Conservation (phyloP, 2,888 invertebrate genomes). For the Onthophagus sagittarius region DNA sequence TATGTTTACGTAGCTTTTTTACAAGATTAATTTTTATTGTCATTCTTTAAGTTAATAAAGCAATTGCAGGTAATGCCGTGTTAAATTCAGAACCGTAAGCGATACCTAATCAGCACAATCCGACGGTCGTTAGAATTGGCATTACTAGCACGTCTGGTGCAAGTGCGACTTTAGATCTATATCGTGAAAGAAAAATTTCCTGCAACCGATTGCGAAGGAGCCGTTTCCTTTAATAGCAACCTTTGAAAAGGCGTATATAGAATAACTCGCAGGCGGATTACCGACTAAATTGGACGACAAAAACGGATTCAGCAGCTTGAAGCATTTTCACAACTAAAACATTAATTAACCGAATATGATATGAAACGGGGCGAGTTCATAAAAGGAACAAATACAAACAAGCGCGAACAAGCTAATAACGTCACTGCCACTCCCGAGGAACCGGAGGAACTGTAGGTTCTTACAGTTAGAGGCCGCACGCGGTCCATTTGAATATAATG, state of each 20-base stretch:
- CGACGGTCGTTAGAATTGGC: neutral
- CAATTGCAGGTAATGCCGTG: neutral
- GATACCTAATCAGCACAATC: neutral
- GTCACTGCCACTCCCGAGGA: neutral
- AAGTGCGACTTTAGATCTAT: neutral
- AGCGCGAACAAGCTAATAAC: neutral
- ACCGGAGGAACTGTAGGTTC: neutral
- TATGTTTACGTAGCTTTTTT: neutral
- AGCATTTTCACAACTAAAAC: neutral
- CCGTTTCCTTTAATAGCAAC: neutral
- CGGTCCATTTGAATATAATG: neutral
- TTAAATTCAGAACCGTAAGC: neutral
- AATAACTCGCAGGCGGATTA: neutral
- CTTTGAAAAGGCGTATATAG: neutral
- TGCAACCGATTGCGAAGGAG: neutral
- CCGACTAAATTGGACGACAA: neutral
- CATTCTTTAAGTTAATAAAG: neutral
- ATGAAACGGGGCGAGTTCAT: neutral
- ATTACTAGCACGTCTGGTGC: neutral
- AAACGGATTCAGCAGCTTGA: neutral
- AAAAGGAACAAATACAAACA: neutral
- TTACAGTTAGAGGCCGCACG: neutral
- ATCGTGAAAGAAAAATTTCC: neutral
- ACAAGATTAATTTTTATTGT: neutral
- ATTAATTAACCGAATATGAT: neutral